Conservation (phyloP, 2,888 invertebrate species). For the Ecdyonurus torrentis region DNA sequence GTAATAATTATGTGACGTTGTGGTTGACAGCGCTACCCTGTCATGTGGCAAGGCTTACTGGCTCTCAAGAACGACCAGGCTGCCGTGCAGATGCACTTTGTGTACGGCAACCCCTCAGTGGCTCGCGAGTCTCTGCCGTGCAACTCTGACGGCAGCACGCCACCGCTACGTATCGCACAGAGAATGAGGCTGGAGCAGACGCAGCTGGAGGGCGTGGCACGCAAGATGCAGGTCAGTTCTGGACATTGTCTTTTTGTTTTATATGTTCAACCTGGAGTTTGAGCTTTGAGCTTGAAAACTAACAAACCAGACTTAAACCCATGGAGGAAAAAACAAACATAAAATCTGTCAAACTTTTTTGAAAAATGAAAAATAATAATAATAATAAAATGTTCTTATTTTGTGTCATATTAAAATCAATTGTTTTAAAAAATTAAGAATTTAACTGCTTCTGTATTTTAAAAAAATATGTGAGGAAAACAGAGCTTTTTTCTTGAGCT, state of each 20-base stretch:
- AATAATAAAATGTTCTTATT: background rate
- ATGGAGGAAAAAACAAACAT: no score
- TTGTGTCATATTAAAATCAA: no score
- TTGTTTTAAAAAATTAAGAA: no score
- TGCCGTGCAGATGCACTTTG: constrained; percentile 97
- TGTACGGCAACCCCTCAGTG: constrained; percentile 81
- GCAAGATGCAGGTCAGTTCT: constrained; percentile 76
- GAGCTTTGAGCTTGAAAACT: background rate
- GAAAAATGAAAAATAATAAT: background rate
- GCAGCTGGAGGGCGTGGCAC: constrained; percentile 89
- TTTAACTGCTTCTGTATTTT: no score
- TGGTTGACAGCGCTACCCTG: constrained; percentile 74
- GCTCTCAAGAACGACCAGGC: constrained; percentile 94
- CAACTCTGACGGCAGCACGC: constrained; percentile 65
- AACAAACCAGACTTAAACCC: no score
- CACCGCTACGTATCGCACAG: constrained; percentile 84
- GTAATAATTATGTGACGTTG: no score
- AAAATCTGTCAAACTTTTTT: no score
- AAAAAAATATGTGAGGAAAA: no score
- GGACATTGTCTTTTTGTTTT: background rate
- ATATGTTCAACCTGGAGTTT: background rate
- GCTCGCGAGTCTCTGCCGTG: constrained; percentile 78
- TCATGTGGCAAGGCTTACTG: constrained; percentile 93
- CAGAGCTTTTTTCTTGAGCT: no score
- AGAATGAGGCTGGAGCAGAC: constrained; percentile 92